Base-by-base conservation (phyloP, 2,113 vertebrate species). In the Abramis brama region DNA sequence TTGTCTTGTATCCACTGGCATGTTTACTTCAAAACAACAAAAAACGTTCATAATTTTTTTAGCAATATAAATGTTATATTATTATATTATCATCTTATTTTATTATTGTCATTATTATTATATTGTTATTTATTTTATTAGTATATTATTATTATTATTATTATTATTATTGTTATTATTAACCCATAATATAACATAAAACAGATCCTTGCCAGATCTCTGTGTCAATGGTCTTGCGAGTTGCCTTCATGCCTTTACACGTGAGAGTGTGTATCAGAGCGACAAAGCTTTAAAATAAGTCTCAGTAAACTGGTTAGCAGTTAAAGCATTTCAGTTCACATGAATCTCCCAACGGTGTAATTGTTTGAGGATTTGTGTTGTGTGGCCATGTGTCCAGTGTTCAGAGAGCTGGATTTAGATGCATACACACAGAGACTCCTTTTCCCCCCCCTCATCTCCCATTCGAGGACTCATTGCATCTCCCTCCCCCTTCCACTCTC, bases 401-500 rank as follows among this genome's bases (percentile, higher is more conserved):
- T 52, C 21, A 62, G 30, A 45, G 25, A 82, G 79, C 71, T 82
- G 77, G 64, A 70, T 78, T 64, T 76, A 71, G 74, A 76, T 47
- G 13, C 83, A 79, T 27, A 12, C 71, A 8, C 82, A 9, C 59
- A 15, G 9, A 62, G 8, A 9, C n/a, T 25, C 19, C 6, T 21
- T 36, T 71, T 25, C 5, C 10, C 11, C 11, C 30, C 55, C 19
- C 62, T n/a, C 27, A 0, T 36, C 43, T 70, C 62, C 77, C 68
- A 36, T 79, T 83, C 43, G 21, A 86, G 71, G 15, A 68, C 81
- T 66, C 83, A 82, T 77, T 57, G 55, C 76, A 64, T 10, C 82
- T 77, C 78, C 27, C 84, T 36, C 88, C 83, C 78, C 45, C 60
- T 75, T 71, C 57, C 90, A 77, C 86, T 86, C 86, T 76, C 82